Evolutionary conservation across 2,113 vertebrate species (phyloP).

Genomic region (Gallinago media): DNA sequence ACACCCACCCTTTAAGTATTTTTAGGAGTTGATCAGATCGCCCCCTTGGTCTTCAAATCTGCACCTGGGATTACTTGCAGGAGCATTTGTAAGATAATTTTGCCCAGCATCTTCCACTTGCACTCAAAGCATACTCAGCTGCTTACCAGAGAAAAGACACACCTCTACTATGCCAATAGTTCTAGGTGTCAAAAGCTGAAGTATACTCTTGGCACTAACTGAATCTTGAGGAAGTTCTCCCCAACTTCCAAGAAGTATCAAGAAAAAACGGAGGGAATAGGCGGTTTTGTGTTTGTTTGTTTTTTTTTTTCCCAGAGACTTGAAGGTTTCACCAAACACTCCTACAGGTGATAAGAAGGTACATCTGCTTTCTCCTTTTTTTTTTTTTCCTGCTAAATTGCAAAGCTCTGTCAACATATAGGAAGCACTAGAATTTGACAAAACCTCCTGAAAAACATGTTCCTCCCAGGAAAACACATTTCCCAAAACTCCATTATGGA

Average conservation of each 20-base stretch:
- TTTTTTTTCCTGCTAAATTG: background rate
- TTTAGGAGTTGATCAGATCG: too few species aligned
- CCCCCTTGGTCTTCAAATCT: too few species aligned
- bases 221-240: background rate
- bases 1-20: too few species aligned
- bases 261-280: background rate
- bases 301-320: background rate
- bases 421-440: background rate
- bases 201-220: background rate
- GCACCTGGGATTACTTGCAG: background rate
- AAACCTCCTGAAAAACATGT: background rate
- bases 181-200: background rate
- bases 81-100: background rate
- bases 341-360: background rate
- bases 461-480: accelerated
- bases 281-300: background rate
- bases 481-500: background rate
- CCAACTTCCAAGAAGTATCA: background rate
- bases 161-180: too few species aligned
- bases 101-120: background rate
- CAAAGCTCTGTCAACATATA: background rate
- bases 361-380: background rate
- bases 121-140: background rate
- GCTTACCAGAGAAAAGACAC: background rate
- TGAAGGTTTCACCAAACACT: background rate